Percentiles rank a stretch among this genome's conserved stretches.
Conservation (phyloP, 2,888 invertebrate genomes). For the Isoperla grammatica region DNA sequence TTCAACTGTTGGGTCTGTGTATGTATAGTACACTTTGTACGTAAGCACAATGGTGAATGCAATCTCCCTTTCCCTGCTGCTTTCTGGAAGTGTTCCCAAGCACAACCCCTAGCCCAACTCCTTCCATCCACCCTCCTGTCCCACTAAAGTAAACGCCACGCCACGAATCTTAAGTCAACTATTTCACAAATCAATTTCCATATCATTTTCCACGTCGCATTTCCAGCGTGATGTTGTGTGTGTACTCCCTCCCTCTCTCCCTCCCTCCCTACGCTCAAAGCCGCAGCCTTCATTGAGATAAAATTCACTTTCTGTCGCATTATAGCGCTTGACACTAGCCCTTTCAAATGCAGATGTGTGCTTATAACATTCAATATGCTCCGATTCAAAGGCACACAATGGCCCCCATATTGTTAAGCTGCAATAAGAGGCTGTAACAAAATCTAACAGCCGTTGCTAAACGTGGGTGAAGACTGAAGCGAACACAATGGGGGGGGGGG, state of each 20-base stretch:
- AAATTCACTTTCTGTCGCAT: conserved; percentile 28
- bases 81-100: too few relatives aligned
- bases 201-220: conserved; percentile 29
- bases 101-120: neutral
- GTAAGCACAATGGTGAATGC: conserved; percentile 12
- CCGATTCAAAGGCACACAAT: conserved; percentile 8
- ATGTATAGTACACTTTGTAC: conserved; percentile 14
- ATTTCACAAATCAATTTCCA: conserved; percentile 32
- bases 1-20: conserved; percentile 7
- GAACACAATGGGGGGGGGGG: conserved; percentile 21
- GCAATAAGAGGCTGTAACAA: conserved; percentile 20
- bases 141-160: conserved; percentile 14
- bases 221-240: conserved; percentile 7
- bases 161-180: conserved; percentile 28
- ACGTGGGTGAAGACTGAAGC: neutral
- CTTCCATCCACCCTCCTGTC: conserved; percentile 8
- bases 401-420: conserved; percentile 12
- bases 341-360: conserved; percentile 28
- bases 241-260: neutral
- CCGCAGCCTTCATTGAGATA: conserved; percentile 26
- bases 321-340: conserved; percentile 18
- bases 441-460: conserved; percentile 25
- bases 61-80: neutral
- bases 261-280: conserved; percentile 10
- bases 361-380: conserved; percentile 17